These are phyloP conservation scores for Progne subis DNA, from an alignment of 2,113 vertebrate genomes.

Conservation along the genomic window DNA sequence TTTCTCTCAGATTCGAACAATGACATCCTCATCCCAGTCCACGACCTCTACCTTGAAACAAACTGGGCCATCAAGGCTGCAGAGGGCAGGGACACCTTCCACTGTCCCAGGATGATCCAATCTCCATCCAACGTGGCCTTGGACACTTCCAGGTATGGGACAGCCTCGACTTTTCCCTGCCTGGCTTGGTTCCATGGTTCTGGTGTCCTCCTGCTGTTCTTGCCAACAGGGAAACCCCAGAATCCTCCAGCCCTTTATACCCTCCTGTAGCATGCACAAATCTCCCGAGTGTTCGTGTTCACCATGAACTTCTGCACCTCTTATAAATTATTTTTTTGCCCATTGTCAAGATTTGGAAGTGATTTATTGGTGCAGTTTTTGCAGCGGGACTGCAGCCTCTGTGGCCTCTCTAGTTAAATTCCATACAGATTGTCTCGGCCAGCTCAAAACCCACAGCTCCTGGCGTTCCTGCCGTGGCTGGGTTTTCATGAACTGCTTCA, in stretches of 20 bases:
- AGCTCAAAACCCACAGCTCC: background rate
- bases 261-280: background rate
- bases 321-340: background rate
- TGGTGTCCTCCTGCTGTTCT: background rate
- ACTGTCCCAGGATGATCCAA: background rate
- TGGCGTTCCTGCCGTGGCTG: background rate
- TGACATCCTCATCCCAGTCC: background rate
- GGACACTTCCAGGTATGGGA: background rate
- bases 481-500: background rate
- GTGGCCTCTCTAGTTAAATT: background rate
- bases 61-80: rapidly evolving
- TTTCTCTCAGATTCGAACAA: background rate
- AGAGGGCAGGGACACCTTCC: background rate
- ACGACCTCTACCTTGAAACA: background rate
- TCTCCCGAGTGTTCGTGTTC: background rate
- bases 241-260: background rate
- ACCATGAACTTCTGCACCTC: background rate
- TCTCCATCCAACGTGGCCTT: rapidly evolving
- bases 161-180: background rate
- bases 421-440: background rate
- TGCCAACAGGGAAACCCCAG: background rate
- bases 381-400: background rate
- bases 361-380: background rate
- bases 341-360: background rate
- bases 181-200: background rate